Evolutionary conservation across 2,797 vertebrate species (phyloP).

Genomic region (Heterohyrax brucei): DNA sequence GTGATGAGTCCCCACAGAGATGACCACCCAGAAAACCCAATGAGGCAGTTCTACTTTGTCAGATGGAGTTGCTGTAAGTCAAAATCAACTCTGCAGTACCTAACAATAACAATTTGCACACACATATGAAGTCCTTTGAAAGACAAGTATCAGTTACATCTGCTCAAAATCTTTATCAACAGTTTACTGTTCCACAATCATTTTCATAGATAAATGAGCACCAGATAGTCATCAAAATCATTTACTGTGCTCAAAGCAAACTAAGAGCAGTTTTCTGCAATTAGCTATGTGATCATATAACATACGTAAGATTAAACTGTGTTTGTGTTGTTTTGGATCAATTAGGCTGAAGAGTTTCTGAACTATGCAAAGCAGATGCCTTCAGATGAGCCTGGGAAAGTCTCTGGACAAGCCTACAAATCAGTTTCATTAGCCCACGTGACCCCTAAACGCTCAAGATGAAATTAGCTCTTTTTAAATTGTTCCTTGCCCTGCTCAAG

Average conservation of each 20-base stretch:
- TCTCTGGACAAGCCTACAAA: slow-evolving; percentile 85
- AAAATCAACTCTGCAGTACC: background rate
- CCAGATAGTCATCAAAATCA: slow-evolving; percentile 2
- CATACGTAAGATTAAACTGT: slow-evolving; percentile 78
- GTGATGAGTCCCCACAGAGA: background rate
- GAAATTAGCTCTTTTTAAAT: slow-evolving; percentile 82
- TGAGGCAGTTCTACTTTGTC: background rate
- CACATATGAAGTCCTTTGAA: background rate
- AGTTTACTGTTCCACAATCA: background rate
- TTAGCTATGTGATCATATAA: slow-evolving; percentile 80
- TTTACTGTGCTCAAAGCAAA: slow-evolving; percentile 67
- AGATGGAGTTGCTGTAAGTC: background rate
- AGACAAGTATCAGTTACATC: background rate
- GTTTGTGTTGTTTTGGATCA: slow-evolving; percentile 76
- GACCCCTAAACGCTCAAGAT: slow-evolving; percentile 81
- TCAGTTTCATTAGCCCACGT: slow-evolving; percentile 87
- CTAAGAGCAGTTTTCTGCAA: slow-evolving; percentile 67
- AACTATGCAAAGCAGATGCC: slow-evolving; percentile 82
- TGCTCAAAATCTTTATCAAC: slow-evolving; percentile 22
- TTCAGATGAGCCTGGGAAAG: slow-evolving; percentile 78
- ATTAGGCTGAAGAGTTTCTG: slow-evolving; percentile 76
- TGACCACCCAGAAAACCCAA: background rate
- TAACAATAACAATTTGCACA: background rate
- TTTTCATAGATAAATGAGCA: slow-evolving; percentile 65
- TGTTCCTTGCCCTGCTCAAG: slow-evolving; percentile 85